Conservation (phyloP, 2,888 invertebrate species). For the Caenorhabditis sp. region DNA sequence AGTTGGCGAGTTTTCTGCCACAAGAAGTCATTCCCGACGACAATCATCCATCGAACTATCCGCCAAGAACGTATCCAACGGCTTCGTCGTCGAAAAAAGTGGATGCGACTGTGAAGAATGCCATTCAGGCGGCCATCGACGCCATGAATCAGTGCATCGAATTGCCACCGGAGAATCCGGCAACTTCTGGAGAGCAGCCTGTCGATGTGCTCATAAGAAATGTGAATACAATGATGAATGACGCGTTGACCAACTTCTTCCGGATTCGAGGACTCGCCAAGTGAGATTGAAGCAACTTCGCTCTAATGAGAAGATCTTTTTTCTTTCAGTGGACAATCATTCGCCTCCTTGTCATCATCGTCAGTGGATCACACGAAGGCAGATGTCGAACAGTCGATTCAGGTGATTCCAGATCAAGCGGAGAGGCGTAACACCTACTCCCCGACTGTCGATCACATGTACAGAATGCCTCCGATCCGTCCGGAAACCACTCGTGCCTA, state of each 20-base stretch:
- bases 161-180: background rate
- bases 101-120: background rate
- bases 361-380: background rate
- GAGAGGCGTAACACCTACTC: slow-evolving; percentile 12
- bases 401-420: background rate
- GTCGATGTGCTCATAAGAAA: slow-evolving; percentile 16
- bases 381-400: background rate
- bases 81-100: background rate
- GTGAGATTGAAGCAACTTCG: background rate
- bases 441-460: slow-evolving; percentile 35
- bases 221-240: slow-evolving; percentile 46
- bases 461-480: slow-evolving; percentile 1
- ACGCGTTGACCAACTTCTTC: slow-evolving; percentile 44
- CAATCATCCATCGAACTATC: slow-evolving; percentile 48
- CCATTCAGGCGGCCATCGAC: slow-evolving; percentile 31
- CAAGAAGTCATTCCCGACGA: slow-evolving; percentile 44
- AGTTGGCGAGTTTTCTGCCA: slow-evolving; percentile 38
- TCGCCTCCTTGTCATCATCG: background rate
- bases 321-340: background rate
- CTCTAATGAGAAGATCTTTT: too few species aligned
- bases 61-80: slow-evolving; percentile 36
- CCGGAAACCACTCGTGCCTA: background rate
- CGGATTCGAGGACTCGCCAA: background rate
- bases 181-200: slow-evolving; percentile 16
- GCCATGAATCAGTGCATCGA: slow-evolving; percentile 12